Evolutionary conservation across 2,888 invertebrate species (phyloP), one percentile per base, ranked within the genome.

Genomic region (Epinotia ramella): DNA sequence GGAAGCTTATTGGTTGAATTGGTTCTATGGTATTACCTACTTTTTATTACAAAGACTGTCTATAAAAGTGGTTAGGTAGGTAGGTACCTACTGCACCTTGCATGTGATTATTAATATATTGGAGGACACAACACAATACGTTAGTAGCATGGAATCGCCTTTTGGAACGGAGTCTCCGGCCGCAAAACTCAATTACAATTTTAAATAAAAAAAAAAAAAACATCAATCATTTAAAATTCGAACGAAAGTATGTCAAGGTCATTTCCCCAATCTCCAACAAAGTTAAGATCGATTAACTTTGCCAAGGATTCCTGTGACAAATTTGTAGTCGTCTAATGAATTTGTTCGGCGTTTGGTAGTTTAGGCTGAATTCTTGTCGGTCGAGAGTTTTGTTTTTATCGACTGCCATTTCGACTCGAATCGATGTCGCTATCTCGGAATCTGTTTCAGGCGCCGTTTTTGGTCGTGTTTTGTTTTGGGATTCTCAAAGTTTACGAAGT

Each of bases 261-360:
- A 28, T 60, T 68, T 44, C 57, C 46, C 46, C 59, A 69, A 59
- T 59, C 40, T 40, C 2, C 46, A 28, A 66, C 24, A 60, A 57
- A 44, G 9, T 68, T 3, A n/a, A 33, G 40, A 13, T 68, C 70
- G 65, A 70, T 75, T 75, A 72, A 60, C 59, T 40, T 60, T 59
- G 70, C 44, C 75, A 71, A 73, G 72, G 79, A 84, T 84, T 79
- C 82, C 78, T 73, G 77, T 88, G 90, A 91, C 92, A 91, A 92
- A 92, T 91, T 92, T 84, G 86, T 86, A 79, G 68, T 60, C 73
- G 78, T 86, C 85, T 87, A 88, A 91, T 92, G 88, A 91, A 91
- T 90, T 89, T 88, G 91, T 91, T 81, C 81, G 78, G 84, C 84
- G 86, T 88, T 86, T 84, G 80, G 79, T 84, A 79, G 80, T 84